Conservation (phyloP, 2,888 invertebrate species). For the Spilosoma lubricipeda region DNA sequence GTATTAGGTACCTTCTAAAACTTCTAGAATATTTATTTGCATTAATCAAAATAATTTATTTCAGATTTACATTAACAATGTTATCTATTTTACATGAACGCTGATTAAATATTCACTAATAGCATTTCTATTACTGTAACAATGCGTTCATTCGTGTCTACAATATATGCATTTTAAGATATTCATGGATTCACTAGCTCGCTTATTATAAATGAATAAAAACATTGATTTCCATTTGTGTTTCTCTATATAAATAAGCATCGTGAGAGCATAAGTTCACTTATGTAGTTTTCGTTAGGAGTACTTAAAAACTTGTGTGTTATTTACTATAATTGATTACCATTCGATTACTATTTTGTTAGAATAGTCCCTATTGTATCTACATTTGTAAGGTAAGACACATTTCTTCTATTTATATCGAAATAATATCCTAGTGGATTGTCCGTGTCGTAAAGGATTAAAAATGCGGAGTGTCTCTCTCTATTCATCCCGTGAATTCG, state of each 20-base stretch:
- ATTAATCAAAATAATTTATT: no score
- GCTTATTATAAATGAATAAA: not conserved
- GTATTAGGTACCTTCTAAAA: no score
- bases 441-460: no score
- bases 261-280: not conserved
- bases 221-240: not conserved
- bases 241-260: not conserved
- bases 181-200: not conserved
- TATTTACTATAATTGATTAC: not conserved
- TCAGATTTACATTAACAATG: no score
- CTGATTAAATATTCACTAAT: no score
- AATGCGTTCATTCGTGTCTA: not conserved
- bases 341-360: not conserved
- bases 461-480: no score
- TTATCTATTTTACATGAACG: no score
- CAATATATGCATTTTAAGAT: not conserved
- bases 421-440: no score
- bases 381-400: not conserved
- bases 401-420: not conserved
- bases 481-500: no score
- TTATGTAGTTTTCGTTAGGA: not conserved
- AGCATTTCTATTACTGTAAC: not conserved
- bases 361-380: not conserved
- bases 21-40: no score
- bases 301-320: not conserved